These are phyloP conservation scores for Platerodrilus igneus DNA, from an alignment of 2,888 invertebrate genomes.

Conservation along the genomic window DNA sequence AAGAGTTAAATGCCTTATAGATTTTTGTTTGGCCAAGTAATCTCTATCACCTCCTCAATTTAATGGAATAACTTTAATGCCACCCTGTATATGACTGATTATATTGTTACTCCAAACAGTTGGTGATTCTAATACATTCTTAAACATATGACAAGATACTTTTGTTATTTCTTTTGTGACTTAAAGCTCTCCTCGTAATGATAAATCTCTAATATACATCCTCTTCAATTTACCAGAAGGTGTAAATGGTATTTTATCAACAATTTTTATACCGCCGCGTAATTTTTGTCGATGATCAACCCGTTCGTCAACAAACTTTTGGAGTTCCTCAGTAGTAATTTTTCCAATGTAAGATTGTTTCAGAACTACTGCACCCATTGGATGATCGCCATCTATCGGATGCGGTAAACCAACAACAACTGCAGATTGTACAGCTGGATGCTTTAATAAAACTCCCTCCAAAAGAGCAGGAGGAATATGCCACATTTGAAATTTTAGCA, in stretches of 20 bases:
- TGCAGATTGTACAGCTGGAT: constrained; percentile 25
- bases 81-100: too few species aligned
- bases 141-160: too few species aligned
- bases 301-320: constrained; percentile 10
- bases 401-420: constrained; percentile 31
- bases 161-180: too few species aligned
- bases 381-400: constrained; percentile 31
- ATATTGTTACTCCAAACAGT: too few species aligned
- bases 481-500: constrained; percentile 38
- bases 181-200: background rate
- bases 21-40: too few species aligned
- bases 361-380: constrained; percentile 21
- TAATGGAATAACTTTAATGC: too few species aligned
- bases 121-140: too few species aligned
- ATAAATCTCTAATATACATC: constrained; percentile 4
- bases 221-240: constrained; percentile 14
- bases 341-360: constrained; percentile 28
- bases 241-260: constrained; percentile 16
- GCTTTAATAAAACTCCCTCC: constrained; percentile 27
- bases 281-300: constrained; percentile 15
- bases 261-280: constrained; percentile 16
- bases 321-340: constrained; percentile 29
- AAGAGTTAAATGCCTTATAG: too few species aligned
- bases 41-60: too few species aligned
- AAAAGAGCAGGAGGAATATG: constrained; percentile 28